These are phyloP conservation scores for Halictus rubicundus DNA, from an alignment of 1,140 invertebrate genomes.

Conservation along the genomic window DNA sequence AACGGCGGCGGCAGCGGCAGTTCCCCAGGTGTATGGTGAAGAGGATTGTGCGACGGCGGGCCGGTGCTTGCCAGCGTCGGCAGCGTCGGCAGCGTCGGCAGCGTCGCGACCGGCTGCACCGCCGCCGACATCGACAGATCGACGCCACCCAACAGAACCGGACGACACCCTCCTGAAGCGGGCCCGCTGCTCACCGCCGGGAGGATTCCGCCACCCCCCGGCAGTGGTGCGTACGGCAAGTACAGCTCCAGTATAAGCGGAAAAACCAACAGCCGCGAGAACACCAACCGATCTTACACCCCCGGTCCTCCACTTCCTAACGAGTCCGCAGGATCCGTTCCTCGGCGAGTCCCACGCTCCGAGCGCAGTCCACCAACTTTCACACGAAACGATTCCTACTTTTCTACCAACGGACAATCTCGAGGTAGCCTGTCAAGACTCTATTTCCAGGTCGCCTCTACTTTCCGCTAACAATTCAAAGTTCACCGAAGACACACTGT, in stretches of 20 bases:
- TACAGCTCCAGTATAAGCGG: slow-evolving; percentile 79
- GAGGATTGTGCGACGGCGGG: slow-evolving; percentile 66
- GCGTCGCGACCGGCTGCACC: slow-evolving; percentile 65
- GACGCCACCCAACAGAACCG: slow-evolving; percentile 73
- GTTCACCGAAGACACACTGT: not conserved
- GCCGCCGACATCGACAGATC: slow-evolving; percentile 78
- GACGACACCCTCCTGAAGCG: slow-evolving; percentile 62
- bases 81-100: slow-evolving; percentile 40
- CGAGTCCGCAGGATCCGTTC: no score
- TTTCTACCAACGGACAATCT: not conserved
- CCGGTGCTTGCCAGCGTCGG: slow-evolving; percentile 30
- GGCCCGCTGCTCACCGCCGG: slow-evolving; percentile 75
- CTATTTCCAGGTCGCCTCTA: no score
- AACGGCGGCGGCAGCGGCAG: slow-evolving; percentile 80
- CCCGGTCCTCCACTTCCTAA: no score
- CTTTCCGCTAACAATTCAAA: no score
- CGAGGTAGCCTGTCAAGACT: no score
- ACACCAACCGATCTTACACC: not conserved
- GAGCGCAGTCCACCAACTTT: no score
- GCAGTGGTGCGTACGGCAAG: slow-evolving; percentile 79
- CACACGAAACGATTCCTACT: no score
- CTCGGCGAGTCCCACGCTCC: no score
- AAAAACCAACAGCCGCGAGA: slow-evolving; percentile 10
- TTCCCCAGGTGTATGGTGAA: slow-evolving; percentile 63
- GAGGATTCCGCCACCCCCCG: slow-evolving; percentile 78